These are phyloP conservation scores for Acleris emargana DNA, from an alignment of 2,888 invertebrate genomes.

Conservation along the genomic window DNA sequence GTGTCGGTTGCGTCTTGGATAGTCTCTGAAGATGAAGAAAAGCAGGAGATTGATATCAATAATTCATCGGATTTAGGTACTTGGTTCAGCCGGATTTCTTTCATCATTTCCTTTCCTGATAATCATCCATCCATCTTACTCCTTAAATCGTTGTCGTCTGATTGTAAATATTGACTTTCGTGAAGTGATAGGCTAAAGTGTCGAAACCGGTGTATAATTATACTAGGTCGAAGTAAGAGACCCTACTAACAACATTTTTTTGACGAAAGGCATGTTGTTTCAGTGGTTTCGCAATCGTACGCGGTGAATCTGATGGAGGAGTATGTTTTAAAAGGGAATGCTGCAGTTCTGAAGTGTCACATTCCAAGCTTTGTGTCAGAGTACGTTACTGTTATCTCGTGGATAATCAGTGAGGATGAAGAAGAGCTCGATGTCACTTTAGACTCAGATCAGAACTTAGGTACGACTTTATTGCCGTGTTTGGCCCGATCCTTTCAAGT, in stretches of 20 bases:
- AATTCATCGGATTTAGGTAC: slow-evolving; percentile 68
- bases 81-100: slow-evolving; percentile 6
- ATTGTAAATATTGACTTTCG: not conserved
- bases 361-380: slow-evolving; percentile 97
- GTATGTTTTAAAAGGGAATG: slow-evolving; percentile 94
- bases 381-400: slow-evolving; percentile 92
- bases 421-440: slow-evolving; percentile 77
- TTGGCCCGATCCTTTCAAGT: slow-evolving; percentile 37
- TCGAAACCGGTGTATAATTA: too few relatives aligned
- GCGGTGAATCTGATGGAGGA: slow-evolving; percentile 96
- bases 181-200: not conserved
- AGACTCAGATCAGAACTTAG: slow-evolving; percentile 63
- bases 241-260: not conserved
- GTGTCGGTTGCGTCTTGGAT: slow-evolving; percentile 94
- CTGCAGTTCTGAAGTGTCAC: slow-evolving; percentile 96
- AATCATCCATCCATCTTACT: slow-evolving; percentile 19
- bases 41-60: slow-evolving; percentile 70
- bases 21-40: slow-evolving; percentile 87
- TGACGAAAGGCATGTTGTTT: slow-evolving; percentile 68
- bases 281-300: slow-evolving; percentile 96
- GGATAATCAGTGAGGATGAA: slow-evolving; percentile 90
- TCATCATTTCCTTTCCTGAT: slow-evolving; percentile 7
- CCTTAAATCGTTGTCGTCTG: slow-evolving; percentile 1
- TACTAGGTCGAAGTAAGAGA: not conserved
- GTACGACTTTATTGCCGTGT: slow-evolving; percentile 52